Conservation (phyloP, 2,113 vertebrate genomes). For the Zosterops borbonicus region DNA sequence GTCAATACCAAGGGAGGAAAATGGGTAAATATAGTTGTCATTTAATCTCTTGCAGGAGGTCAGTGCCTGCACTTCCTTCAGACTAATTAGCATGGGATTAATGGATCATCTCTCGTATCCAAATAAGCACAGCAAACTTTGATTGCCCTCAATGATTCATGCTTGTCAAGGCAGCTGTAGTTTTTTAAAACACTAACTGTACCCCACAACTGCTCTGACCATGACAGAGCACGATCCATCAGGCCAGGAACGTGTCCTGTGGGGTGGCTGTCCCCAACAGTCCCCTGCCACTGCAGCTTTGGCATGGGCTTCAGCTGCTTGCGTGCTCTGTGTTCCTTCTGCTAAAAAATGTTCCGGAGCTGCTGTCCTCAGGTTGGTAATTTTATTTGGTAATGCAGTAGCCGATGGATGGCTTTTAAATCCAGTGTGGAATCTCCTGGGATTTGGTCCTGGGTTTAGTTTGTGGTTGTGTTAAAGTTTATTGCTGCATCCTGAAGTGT, state of each 20-base stretch:
- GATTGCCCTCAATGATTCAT: conserved; percentile 34
- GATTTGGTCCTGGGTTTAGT: neutral
- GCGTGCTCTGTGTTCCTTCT: neutral
- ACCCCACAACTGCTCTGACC: neutral
- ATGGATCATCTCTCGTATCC: conserved; percentile 47
- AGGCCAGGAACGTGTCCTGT: neutral
- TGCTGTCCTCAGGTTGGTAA: neutral
- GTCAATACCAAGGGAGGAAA: neutral
- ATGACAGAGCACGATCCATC: accelerated
- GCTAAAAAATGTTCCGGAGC: neutral
- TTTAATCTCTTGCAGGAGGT: conserved; percentile 62
- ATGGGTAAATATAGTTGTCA: conserved; percentile 60
- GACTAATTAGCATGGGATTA: conserved; percentile 58
- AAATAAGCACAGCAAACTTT: conserved; percentile 55
- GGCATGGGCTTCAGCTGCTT: neutral
- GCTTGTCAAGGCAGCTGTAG: neutral
- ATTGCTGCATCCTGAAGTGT: neutral
- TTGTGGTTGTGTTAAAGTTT: neutral
- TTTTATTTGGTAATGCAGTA: neutral
- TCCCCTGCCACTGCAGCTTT: neutral
- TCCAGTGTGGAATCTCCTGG: neutral
- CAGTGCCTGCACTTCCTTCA: conserved; percentile 46
- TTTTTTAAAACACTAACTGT: neutral
- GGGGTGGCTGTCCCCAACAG: neutral
- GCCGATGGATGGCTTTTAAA: neutral